Evolutionary conservation across 2,888 invertebrate species (phyloP).

Genomic region (Linnaemya vulpina): DNA sequence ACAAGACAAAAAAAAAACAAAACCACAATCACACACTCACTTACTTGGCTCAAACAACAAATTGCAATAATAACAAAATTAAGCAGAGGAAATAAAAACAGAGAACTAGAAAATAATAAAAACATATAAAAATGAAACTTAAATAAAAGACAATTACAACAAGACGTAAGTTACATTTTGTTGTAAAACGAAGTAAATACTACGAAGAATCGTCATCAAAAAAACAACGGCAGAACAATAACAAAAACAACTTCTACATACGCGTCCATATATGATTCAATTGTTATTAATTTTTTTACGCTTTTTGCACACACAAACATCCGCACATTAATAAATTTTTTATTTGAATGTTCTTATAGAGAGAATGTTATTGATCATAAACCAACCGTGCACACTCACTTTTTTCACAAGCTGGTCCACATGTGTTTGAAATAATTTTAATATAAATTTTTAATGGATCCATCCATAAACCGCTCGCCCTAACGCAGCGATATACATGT

Average conservation of each 20-base stretch:
- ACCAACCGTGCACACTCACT: background rate
- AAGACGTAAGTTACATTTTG: constrained; percentile 18
- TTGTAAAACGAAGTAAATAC: constrained; percentile 50
- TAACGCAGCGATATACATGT: background rate
- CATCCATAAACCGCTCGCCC: background rate
- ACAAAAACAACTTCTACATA: background rate
- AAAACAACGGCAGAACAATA: background rate
- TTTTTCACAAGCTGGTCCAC: constrained; percentile 18
- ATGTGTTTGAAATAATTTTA: constrained; percentile 22
- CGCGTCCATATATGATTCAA: constrained; percentile 10
- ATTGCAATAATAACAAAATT: constrained; percentile 29
- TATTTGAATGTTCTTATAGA: constrained; percentile 14
- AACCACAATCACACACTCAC: constrained; percentile 9
- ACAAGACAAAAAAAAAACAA: constrained; percentile 12
- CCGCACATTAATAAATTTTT: background rate
- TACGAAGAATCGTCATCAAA: constrained; percentile 3
- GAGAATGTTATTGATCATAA: constrained; percentile 10
- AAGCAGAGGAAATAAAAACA: constrained; percentile 10
- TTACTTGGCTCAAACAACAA: constrained; percentile 24
- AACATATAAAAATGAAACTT: background rate
- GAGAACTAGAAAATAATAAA: background rate
- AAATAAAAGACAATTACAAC: constrained; percentile 30
- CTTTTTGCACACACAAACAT: background rate
- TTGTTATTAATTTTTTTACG: constrained; percentile 3
- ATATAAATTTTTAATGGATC: constrained; percentile 2